Percentiles rank a stretch among this genome's conserved stretches.
These are phyloP conservation scores for Astatotilapia flaviijosephi DNA, from an alignment of 2,113 vertebrate genomes.

Conservation along the genomic window DNA sequence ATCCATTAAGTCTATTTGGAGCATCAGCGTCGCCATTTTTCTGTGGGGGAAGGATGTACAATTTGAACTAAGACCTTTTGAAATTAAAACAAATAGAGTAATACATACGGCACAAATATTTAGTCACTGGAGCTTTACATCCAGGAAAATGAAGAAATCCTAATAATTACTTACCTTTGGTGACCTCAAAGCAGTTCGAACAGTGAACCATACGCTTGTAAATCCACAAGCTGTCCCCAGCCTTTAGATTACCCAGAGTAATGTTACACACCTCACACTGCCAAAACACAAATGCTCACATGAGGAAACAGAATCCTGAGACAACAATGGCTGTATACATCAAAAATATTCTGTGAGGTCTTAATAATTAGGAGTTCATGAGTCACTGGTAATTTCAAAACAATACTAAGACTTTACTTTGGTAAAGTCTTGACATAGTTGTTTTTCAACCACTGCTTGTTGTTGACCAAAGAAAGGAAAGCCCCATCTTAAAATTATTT, in stretches of 20 bases:
- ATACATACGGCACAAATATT: neutral
- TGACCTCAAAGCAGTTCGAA: constrained; percentile 83
- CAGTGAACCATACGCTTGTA: constrained; percentile 86
- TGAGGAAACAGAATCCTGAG: neutral
- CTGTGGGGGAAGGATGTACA: constrained; percentile 17
- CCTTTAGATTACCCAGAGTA: constrained; percentile 82
- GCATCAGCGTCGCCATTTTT: constrained; percentile 66
- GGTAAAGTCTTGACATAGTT: neutral
- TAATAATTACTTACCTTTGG: constrained; percentile 77
- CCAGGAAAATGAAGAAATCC: neutral
- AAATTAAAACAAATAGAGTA: neutral
- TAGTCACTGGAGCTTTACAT: neutral
- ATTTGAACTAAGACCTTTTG: neutral
- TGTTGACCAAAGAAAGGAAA: neutral
- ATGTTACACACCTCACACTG: constrained; percentile 88
- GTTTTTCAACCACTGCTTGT: neutral
- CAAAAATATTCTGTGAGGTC: neutral
- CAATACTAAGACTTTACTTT: neutral
- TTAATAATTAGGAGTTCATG: neutral
- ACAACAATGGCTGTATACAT: neutral
- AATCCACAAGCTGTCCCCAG: constrained; percentile 94
- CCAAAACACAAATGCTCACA: neutral
- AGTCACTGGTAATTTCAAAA: neutral
- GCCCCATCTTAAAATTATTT: neutral
- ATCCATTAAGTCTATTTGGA: neutral